Base-by-base conservation (phyloP, 1,140 invertebrate species). In the Ptiloglossa arizonensis region DNA sequence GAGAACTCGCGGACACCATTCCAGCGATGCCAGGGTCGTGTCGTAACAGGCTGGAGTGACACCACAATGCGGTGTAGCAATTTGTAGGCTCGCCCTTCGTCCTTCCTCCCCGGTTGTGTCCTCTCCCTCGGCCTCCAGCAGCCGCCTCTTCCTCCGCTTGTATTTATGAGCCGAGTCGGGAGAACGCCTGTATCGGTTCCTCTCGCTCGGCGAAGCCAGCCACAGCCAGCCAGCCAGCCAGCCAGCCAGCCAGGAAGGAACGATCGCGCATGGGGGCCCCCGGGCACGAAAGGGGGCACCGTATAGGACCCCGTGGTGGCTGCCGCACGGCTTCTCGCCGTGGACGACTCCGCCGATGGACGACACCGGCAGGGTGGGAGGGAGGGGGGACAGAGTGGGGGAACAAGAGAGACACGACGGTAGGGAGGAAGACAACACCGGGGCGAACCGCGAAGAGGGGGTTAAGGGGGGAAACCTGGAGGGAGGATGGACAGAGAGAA, bases 41-140 rank as follows among this genome's bases (percentile, higher is more conserved):
- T 93, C 88, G 91, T 87, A 86, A 90, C 86, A 90, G 89, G 85
- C 86, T 85, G 87, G 91, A 93, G 91, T 93, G 92, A 93, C 92
- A 93, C 91, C 89, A 93, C 92, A 93, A 93, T 92, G 91, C 92
- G 87, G 86, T 93, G 92, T 92, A 93, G 91, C 92, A 93, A 93
- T 93, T 93, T 93, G 92, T 93, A 93, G 91, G 91, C 90, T 91
- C 89, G 89, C 90, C 91, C 91, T 91, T 92, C 90, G 89, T 86
- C 86, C 90, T 89, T 85, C 85, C 86, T 82, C 87, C 85, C 84
- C 84, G 73, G 62, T 64, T 77, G 56, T 70, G 70, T 73, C 71
- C n/a, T 72, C 76, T 72, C 60, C 52, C 66, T 41, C 52, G 27
- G 46, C 54, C 48, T 19, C 8, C 76, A 27, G n/a, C 52, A 67